Evolutionary conservation across 2,888 invertebrate species (phyloP).

Genomic region (Oligia strigilis): DNA sequence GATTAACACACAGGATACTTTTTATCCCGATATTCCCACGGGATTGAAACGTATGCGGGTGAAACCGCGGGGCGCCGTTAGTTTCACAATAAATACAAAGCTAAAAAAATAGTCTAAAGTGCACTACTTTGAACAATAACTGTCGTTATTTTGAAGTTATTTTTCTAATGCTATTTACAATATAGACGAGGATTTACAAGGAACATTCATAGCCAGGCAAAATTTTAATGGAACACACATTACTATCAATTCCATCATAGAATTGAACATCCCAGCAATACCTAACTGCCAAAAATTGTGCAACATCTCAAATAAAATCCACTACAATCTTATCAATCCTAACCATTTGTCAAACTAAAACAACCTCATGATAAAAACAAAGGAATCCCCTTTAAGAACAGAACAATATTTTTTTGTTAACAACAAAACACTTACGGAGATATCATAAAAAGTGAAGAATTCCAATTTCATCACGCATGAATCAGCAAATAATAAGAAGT

Average conservation of each 20-base stretch:
- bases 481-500: constrained; percentile 72
- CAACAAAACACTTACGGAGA: constrained; percentile 48
- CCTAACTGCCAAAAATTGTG: constrained; percentile 4
- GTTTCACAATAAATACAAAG: neutral
- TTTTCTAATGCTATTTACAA: neutral
- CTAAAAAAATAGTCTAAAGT: neutral
- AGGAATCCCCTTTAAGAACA: neutral
- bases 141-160: neutral
- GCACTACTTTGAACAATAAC: neutral
- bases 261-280: neutral
- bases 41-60: too few species aligned
- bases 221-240: neutral
- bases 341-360: neutral
- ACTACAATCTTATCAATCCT: constrained; percentile 22
- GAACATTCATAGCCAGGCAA: neutral
- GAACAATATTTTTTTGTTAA: constrained; percentile 35
- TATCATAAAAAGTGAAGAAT: constrained; percentile 61
- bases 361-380: constrained; percentile 2
- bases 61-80: too few species aligned
- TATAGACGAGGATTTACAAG: too few species aligned
- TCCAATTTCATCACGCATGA: constrained; percentile 67
- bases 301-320: constrained; percentile 25
- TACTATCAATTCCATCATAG: too few species aligned
- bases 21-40: too few species aligned
- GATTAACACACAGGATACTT: too few species aligned